phyloP scores from a whole-genome alignment of 2,113 vertebrate genomes.

The Corythoichthys haematopterus region DNA sequence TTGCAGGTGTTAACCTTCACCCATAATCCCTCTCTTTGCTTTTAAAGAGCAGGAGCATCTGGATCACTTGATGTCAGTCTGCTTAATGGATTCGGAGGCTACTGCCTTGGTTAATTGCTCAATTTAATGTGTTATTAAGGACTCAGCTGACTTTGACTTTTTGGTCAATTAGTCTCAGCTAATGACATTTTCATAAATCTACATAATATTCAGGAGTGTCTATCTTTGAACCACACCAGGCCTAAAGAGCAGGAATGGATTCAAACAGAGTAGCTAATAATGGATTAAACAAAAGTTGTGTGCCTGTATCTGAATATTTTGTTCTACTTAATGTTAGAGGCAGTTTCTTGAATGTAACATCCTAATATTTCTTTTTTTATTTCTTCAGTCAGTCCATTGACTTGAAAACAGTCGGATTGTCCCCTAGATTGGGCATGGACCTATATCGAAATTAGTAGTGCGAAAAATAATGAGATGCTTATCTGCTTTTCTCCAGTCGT shows the following conservation, averaged over 20 bases:
- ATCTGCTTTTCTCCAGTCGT: too few species aligned
- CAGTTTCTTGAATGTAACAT: not conserved
- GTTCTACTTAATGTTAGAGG: not conserved
- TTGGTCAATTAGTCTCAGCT: conserved; percentile 65
- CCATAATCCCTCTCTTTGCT: conserved; percentile 13
- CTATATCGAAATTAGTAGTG: too few species aligned
- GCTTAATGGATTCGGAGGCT: conserved; percentile 50
- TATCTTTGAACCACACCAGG: conserved; percentile 45
- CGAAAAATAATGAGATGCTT: too few species aligned
- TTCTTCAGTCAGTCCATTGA: not conserved
- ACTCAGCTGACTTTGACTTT: conserved; percentile 58
- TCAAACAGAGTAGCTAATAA: conserved; percentile 35
- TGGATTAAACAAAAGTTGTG: conserved; percentile 16
- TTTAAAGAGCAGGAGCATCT: conserved; percentile 30
- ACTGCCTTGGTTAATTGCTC: conserved; percentile 56
- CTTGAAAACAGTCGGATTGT: not conserved
- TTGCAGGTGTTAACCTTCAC: conserved; percentile 17
- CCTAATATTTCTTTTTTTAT: too few species aligned
- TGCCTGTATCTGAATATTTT: not conserved
- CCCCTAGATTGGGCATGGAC: too few species aligned
- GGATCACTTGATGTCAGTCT: conserved; percentile 27
- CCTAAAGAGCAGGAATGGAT: conserved; percentile 48
- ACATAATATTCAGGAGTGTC: conserved; percentile 49
- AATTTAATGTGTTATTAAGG: conserved; percentile 60
- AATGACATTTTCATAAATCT: conserved; percentile 64